Percentiles rank a stretch among this genome's conserved stretches.
These are phyloP conservation scores for Apostichopus japonicus DNA, from an alignment of 35 echinoderm and acorn worm species.

Conservation along the genomic window DNA sequence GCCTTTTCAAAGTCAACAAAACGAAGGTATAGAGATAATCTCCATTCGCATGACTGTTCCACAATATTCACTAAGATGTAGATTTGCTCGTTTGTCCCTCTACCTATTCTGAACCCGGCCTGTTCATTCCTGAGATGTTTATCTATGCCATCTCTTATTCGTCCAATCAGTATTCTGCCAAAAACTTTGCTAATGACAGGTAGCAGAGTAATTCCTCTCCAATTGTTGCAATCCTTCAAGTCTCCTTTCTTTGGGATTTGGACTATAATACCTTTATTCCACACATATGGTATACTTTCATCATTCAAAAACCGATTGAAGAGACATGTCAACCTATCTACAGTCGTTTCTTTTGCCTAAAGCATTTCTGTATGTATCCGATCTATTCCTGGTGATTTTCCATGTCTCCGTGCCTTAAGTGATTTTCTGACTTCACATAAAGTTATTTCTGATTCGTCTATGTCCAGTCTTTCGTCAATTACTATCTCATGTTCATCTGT, in stretches of 20 bases:
- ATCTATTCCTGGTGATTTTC: background rate
- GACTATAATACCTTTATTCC: background rate
- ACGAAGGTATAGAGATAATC: too few species aligned
- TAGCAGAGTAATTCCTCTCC: background rate
- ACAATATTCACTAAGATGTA: too few species aligned
- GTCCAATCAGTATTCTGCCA: too few species aligned
- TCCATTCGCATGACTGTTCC: too few species aligned
- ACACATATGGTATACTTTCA: background rate
- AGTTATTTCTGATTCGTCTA: background rate
- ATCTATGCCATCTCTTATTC: background rate
- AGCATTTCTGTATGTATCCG: background rate
- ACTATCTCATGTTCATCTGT: background rate
- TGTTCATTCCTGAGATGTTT: background rate
- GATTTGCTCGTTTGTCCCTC: background rate
- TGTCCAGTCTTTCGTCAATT: constrained; percentile 7
- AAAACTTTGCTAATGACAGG: background rate
- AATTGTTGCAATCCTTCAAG: too few species aligned
- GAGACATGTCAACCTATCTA: too few species aligned
- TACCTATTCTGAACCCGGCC: background rate
- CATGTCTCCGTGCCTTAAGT: background rate
- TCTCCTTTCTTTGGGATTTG: background rate
- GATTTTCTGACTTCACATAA: background rate
- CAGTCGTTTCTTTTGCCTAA: background rate
- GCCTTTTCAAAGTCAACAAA: too few species aligned
- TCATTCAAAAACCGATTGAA: background rate